Conservation (phyloP, 2,797 vertebrate genomes). For the Champsocephalus gunnari region DNA sequence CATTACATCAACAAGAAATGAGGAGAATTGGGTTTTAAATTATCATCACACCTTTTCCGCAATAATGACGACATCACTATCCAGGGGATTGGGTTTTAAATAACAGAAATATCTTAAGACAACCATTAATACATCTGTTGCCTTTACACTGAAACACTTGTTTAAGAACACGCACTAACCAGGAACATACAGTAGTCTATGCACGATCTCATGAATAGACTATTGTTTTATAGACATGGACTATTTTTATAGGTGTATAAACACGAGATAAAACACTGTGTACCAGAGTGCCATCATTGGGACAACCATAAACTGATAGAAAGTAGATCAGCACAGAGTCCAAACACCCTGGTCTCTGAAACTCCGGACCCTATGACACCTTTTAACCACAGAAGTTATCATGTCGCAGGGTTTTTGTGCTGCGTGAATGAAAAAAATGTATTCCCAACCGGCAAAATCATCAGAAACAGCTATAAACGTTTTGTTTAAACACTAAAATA, state of each 20-base stretch:
- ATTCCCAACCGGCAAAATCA: too few relatives aligned
- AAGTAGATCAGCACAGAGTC: constrained; percentile 16
- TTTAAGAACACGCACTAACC: too few relatives aligned
- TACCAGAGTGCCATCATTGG: constrained; percentile 9
- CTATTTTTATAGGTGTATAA: too few relatives aligned
- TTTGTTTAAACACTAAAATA: too few relatives aligned
- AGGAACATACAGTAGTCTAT: not conserved
- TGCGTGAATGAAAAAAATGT: too few relatives aligned
- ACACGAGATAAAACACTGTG: not conserved
- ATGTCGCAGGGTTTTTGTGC: too few relatives aligned
- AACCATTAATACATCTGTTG: not conserved
- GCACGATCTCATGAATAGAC: not conserved
- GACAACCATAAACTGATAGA: not conserved
- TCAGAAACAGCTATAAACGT: too few relatives aligned
- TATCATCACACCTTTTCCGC: not conserved
- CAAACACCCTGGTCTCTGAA: not conserved
- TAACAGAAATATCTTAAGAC: not conserved
- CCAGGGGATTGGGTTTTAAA: not conserved
- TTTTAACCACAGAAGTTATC: too few relatives aligned
- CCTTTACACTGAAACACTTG: not conserved
- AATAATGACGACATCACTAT: not conserved
- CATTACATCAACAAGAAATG: not conserved
- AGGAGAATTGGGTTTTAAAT: not conserved
- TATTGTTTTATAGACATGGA: constrained; percentile 11
- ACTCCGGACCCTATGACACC: not conserved